Base-by-base conservation (phyloP, 2,888 invertebrate species). In the Atherix ibis region DNA sequence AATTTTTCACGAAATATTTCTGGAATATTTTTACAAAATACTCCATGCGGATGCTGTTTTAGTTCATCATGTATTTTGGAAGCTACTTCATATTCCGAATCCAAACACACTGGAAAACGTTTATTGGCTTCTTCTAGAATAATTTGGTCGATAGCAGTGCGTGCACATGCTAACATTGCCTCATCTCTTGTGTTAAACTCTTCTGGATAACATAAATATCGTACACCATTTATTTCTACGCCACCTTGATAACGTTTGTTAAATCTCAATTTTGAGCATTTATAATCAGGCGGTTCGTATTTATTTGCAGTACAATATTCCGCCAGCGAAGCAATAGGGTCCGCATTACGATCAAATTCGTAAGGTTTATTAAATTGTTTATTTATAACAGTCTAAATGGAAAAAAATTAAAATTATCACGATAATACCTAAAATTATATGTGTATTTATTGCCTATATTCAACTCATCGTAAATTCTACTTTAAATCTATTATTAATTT, bases 1-100 rank as follows among this genome's bases (percentile, higher is more conserved):
- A 70, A 78, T 39, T 67, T 67, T 39, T 71, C 64, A 33, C 66
- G 66, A 50, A 71, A 73, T 43, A 68, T 52, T 41, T 67, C 63
- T 18, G 70, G 68, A 41, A 76, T 61, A 32, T 65, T 66, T 42
- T 58, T 66, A 5, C 66, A 67, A 63, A 72, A 70, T 14, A 76
- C 56, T 10, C 76, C 76, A 38, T 68, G 65, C 31, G 67, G 65
- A 48, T 64, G 63, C 45, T 52, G 53, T n/a, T 51, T 43, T 12
- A 62, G 29, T 39, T 52, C 54, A 2, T 50, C 41, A 32, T 48
- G 54, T 2, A 62, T 48, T 19, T 50, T 49, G 18, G 50, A 44
- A 1, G 49, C 45, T 5, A 62, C 43, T 14, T 59, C 58, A 2
- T 42, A 31, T 18, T 55, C 53, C 5, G 47, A 47, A 14, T 54